A percentile compares a stretch with the other conserved stretches of the same genome.
These are phyloP conservation scores for Achlya flavicornis DNA, from an alignment of 2,888 invertebrate species.

Conservation along the genomic window DNA sequence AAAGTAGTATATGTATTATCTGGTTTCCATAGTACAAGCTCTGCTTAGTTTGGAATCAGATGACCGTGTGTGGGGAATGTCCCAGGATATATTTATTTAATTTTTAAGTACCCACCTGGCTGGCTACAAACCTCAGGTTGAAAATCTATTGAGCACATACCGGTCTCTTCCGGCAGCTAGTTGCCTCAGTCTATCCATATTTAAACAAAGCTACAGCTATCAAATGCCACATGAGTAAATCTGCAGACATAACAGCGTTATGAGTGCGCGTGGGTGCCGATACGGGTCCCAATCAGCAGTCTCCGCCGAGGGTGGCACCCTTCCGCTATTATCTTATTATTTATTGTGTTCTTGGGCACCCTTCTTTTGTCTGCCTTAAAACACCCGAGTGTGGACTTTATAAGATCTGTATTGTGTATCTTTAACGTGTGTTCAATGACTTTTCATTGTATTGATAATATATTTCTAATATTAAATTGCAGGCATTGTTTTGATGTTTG, in stretches of 20 bases:
- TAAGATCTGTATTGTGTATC: background rate
- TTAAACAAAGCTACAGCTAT: background rate
- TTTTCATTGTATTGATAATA: background rate
- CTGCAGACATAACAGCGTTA: background rate
- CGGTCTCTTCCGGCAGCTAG: too few relatives aligned
- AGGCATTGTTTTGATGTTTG: too few relatives aligned
- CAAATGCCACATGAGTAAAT: background rate
- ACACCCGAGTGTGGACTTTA: background rate
- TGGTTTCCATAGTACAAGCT: too few relatives aligned
- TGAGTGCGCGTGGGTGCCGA: background rate
- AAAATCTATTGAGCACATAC: too few relatives aligned
- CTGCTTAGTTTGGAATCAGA: too few relatives aligned
- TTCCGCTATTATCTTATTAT: conserved; percentile 62
- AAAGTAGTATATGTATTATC: too few relatives aligned
- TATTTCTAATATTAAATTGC: background rate
- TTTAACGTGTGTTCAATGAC: background rate
- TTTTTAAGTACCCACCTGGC: too few relatives aligned
- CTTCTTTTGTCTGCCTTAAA: conserved; percentile 27
- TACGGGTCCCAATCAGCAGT: background rate
- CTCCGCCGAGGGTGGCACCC: conserved; percentile 21
- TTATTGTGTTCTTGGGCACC: conserved; percentile 47
- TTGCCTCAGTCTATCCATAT: too few relatives aligned
- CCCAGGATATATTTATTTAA: too few relatives aligned
- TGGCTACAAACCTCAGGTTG: too few relatives aligned
- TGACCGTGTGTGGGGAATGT: too few relatives aligned